phyloP scores from a whole-genome alignment of 2,797 vertebrate species.

The Pangasius djambal region DNA sequence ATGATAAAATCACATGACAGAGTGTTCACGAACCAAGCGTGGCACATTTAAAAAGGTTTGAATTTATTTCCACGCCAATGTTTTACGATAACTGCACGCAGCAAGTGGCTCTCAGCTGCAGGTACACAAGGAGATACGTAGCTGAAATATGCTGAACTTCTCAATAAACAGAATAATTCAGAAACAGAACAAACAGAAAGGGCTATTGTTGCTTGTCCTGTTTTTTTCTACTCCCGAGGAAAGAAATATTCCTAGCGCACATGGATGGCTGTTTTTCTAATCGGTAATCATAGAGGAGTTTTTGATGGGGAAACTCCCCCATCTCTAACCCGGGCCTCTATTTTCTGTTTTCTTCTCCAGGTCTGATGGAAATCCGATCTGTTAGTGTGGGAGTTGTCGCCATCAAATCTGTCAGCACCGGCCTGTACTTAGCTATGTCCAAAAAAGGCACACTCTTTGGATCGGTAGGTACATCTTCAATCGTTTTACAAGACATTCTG shows the following conservation, averaged over 20 bases:
- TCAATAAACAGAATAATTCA: not conserved
- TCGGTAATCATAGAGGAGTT: constrained; percentile 69
- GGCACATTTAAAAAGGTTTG: not conserved
- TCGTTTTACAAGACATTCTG: constrained; percentile 61
- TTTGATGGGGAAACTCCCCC: constrained; percentile 71
- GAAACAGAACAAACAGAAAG: not conserved
- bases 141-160: not conserved
- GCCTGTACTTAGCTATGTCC: constrained; percentile 95
- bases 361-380: constrained; percentile 92
- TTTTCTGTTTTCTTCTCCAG: constrained; percentile 73
- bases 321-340: constrained; percentile 70
- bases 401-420: constrained; percentile 90
- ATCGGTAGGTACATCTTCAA: constrained; percentile 84
- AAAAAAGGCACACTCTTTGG: constrained; percentile 89
- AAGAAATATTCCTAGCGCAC: constrained; percentile 54
- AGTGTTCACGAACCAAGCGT: not conserved
- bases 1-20: not conserved
- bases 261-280: constrained; percentile 67
- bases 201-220: constrained; percentile 45
- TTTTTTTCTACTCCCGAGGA: constrained; percentile 50
- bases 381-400: constrained; percentile 89
- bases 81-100: not conserved
- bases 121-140: not conserved
- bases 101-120: not conserved
- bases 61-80: not conserved